Percentiles rank a stretch among this genome's conserved stretches.
Conservation (phyloP, 53 echinoderm and acorn worm species). For the Temnopleurus reevesii region DNA sequence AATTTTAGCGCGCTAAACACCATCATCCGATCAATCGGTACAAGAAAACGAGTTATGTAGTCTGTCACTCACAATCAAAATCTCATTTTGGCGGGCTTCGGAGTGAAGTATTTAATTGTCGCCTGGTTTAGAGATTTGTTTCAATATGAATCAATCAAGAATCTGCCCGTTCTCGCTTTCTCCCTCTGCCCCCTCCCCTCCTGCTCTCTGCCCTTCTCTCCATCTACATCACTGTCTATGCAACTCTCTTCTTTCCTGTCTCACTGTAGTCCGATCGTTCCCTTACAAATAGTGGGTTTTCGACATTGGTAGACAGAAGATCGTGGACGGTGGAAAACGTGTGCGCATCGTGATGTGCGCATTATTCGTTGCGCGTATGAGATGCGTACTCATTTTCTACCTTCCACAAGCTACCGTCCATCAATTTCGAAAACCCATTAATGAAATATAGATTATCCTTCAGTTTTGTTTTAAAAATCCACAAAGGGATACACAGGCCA, state of each 20-base stretch:
- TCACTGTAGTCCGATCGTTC: too few species aligned
- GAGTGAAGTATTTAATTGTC: conserved; percentile 30
- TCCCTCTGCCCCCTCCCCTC: neutral
- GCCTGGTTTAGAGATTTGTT: conserved; percentile 45
- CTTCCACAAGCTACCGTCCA: too few species aligned
- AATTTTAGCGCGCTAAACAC: conserved; percentile 28
- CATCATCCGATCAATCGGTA: conserved; percentile 34
- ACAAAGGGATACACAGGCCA: too few species aligned
- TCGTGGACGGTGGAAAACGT: too few species aligned
- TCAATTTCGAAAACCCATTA: too few species aligned
- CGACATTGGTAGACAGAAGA: too few species aligned
- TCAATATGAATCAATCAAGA: conserved; percentile 28
- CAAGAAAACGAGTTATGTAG: conserved; percentile 44
- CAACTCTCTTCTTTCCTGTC: neutral
- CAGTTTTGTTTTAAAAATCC: too few species aligned
- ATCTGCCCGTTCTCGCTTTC: neutral
- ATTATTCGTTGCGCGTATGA: too few species aligned
- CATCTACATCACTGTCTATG: neutral
- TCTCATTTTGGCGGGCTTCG: conserved; percentile 41
- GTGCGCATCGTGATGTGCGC: too few species aligned
- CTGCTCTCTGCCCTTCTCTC: neutral
- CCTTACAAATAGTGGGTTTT: too few species aligned
- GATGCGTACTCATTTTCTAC: too few species aligned
- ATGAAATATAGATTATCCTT: too few species aligned
- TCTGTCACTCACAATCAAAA: conserved; percentile 37